Base-by-base conservation (phyloP, 1,140 invertebrate species). In the Paraescarpia echinospica region DNA sequence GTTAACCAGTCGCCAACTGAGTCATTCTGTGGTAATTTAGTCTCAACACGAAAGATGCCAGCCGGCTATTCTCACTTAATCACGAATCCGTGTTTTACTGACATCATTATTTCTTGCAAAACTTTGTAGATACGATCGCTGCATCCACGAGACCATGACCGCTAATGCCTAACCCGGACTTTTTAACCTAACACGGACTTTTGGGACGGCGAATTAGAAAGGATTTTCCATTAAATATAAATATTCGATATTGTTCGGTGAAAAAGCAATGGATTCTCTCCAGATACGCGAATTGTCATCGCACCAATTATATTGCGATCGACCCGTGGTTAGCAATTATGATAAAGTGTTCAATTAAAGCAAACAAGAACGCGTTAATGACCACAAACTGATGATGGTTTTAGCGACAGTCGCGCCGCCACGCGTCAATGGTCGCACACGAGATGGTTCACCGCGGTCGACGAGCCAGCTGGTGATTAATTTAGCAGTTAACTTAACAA, bases 401-500 rank as follows among this genome's bases (percentile, higher is more conserved):
- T 31, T 31, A 77, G 27, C 59, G 59, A 77, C 27, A 27, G 59
- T 77, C 59, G 27, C 59, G 59, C 2, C 27, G 59, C 9, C 22
- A 22, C 59, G 59, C 59, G 59, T 77, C 59, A 77, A 77, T 18
- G 59, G 2, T 27, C 59, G 59, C 59, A 77, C 59, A 18, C 59
- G 59, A 77, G 59, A 77, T 77, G 18, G 59, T 31, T 77, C 8
- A 77, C 59, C 59, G 27, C 59, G 12, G 22, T 14, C 59, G 59
- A 4, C 14, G 8, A 2, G 22, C 59, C 59, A 27, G 59, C 8
- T 77, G 18, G 59, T 77, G 59, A 77, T 77, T 77, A 77, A 77
- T 77, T 77, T 77, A 77, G 59, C 59, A 77, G 59, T 77, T 77
- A 77, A 77, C 22, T 77, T 77, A 77, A 77, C 59, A 77, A 77